Evolutionary conservation across 2,888 invertebrate genomes (phyloP), one percentile per base, ranked within the genome.

Genomic region (Bunonema sp.): DNA sequence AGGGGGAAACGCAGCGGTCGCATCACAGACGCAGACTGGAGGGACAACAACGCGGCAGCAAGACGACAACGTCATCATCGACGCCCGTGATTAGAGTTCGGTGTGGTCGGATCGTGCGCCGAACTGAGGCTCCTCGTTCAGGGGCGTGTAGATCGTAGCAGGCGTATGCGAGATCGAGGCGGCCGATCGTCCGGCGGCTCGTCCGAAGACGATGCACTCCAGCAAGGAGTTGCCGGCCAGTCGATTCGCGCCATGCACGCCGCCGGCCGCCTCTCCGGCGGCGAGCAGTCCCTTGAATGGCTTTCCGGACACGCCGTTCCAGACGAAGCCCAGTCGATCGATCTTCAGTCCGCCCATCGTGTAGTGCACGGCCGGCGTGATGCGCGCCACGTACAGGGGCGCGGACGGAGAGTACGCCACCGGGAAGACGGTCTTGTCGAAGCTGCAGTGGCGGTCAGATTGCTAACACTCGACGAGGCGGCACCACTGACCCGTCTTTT

Each of bases 321-420:
- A 51, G 8, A 63, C 63, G 26, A 46, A 46, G 4, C 60, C 51
- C 49, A 52, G 34, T n/a, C n/a, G n/a, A 40, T 67, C 59, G 37
- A 67, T 67, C 37, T 60, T 53, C 39, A 67, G 41, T 3, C 67
- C 67, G 12, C 67, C 67, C 63, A 68, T 68, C 1, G 66, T 66
- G 52, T 65, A 67, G 47, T 67, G 67, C 36, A 67, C 52, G 22
- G 61, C 61, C 8, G 57, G 57, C 7, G 61, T 62, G 37, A 66
- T 44, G 22, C 50, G 44, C 4, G 65, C 59, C 16, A 54, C 61
- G 46, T 63, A 67, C 37, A 68, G 35, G 8, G 61, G 49, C 30
- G 58, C 54, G 16, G 46, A 41, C 10, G 44, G 37, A 7, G 40
- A 22, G 36, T 59, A 55, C n/a, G 31, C 33, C 2, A 49, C 48